These are phyloP conservation scores for Leuctra nigra DNA, from an alignment of 2,888 invertebrate genomes.

Conservation along the genomic window DNA sequence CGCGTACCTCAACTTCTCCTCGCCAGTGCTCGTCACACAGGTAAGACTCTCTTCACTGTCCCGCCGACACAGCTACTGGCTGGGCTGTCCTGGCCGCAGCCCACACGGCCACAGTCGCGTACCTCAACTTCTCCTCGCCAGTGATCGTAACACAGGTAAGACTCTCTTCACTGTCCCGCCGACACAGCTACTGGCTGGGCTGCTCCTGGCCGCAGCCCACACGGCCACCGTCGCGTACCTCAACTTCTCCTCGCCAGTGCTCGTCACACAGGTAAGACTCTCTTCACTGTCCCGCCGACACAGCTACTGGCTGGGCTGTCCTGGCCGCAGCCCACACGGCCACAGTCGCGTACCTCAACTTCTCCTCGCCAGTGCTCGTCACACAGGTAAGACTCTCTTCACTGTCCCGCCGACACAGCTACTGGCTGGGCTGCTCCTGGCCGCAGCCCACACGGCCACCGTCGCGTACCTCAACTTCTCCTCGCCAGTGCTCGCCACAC, in stretches of 20 bases:
- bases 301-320: conserved; percentile 67
- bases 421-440: conserved; percentile 67
- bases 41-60: too few relatives aligned
- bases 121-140: conserved; percentile 32
- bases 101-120: conserved; percentile 49
- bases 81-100: conserved; percentile 63
- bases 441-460: conserved; percentile 55
- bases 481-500: conserved; percentile 23
- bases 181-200: too few relatives aligned
- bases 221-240: conserved; percentile 41
- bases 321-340: conserved; percentile 62
- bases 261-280: conserved; percentile 31
- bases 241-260: conserved; percentile 29
- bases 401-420: too few relatives aligned
- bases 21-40: conserved; percentile 27
- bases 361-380: conserved; percentile 20
- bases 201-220: conserved; percentile 62
- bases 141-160: conserved; percentile 29
- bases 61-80: too few relatives aligned
- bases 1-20: conserved; percentile 34
- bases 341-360: conserved; percentile 38
- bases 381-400: conserved; percentile 27
- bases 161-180: too few relatives aligned
- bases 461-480: conserved; percentile 36
- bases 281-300: too few relatives aligned